phyloP scores from a whole-genome alignment of 2,797 vertebrate genomes.

The Buceros bicornis region DNA sequence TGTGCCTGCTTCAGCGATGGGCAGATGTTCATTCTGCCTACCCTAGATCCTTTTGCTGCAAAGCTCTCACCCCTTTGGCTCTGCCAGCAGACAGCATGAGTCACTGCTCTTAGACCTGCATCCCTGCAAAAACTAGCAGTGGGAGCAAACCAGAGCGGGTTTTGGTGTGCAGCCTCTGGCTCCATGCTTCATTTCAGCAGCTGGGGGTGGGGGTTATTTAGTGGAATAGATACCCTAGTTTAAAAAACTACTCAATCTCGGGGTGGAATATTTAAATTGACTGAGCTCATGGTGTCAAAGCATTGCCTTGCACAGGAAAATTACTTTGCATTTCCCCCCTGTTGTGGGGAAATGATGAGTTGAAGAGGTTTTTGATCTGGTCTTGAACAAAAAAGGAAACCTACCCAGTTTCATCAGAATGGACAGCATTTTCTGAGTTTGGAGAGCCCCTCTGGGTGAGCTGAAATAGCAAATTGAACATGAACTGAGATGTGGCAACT shows the following conservation, averaged over 20 bases:
- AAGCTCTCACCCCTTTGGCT: neutral
- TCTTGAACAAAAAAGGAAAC: neutral
- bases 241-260: neutral
- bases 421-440: neutral
- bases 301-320: neutral
- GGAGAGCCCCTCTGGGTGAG: neutral
- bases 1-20: neutral
- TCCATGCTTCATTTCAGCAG: neutral
- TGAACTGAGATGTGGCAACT: neutral
- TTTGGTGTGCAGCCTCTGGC: neutral
- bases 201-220: neutral
- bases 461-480: neutral
- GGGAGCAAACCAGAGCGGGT: neutral
- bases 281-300: neutral
- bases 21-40: neutral
- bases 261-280: neutral
- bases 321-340: neutral
- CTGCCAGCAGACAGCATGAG: neutral
- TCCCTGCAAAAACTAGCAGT: neutral
- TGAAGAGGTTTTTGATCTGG: neutral
- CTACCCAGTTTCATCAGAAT: neutral
- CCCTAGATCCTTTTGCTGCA: neutral
- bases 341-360: neutral
- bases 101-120: neutral
- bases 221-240: neutral